Evolutionary conservation across 2,113 vertebrate species (phyloP), one percentile per base, ranked within the genome.

Genomic region (Osmerus mordax): DNA sequence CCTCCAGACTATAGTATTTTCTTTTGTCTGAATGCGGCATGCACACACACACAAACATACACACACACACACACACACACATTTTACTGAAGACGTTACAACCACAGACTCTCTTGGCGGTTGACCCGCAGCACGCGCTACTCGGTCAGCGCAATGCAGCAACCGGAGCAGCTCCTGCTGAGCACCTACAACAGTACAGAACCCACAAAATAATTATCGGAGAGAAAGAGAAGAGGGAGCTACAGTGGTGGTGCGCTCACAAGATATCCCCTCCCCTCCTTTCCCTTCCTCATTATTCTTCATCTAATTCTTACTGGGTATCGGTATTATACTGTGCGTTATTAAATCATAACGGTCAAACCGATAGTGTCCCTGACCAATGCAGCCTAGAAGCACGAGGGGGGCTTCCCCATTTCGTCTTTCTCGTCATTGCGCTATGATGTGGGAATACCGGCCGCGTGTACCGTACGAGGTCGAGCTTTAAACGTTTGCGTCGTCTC

Each of bases 131-230:
- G 66, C 67, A 72, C 78, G 72, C 75, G 72, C 75, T 88, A 87
- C 88, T 84, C 80, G 61, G 76, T 64, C 84, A 90, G 86, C 90
- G 90, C 90, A 91, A 77, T 92, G 91, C 91, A 92, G 90, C 88
- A 90, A 71, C 86, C 77, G 15, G 59, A 21, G 23, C 59, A 16
- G 23, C 62, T 64, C 62, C 15, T 64, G 62, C 29, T 41, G 62
- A 16, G 29, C 28, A 36, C 61, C 60, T 11, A 23, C 23, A 12
- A 23, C 23, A 61, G 19, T 8, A 59, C 9, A 14, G 78, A 55
- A 67, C 69, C 32, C 23, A 63, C 41, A 58, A 58, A 28, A 36
- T 52, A 25, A n/a, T 53, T 29, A 54, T 70, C 29, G 36, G 56
- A 74, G 62, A 61, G 71, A 78, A 66, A 65, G 77, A 47, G 13